These are phyloP conservation scores for Astropecten irregularis DNA, from an alignment of 53 echinoderm and acorn worm genomes.

Conservation along the genomic window DNA sequence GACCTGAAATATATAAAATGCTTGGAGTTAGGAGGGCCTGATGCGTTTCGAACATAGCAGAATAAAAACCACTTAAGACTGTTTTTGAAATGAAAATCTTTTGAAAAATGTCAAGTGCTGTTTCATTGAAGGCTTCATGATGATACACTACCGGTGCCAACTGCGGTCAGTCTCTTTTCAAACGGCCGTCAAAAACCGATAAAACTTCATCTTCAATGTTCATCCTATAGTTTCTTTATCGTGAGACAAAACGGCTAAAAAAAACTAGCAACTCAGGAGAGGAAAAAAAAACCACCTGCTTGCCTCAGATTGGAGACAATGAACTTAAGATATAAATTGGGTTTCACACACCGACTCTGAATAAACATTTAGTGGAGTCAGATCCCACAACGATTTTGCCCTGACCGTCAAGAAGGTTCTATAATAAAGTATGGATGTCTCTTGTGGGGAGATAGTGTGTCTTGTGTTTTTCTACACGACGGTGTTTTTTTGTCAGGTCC, in stretches of 20 bases:
- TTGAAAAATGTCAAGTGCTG: too few species aligned
- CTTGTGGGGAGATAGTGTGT: neutral
- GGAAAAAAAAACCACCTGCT: conserved; percentile 38
- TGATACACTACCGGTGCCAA: too few species aligned
- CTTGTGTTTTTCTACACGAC: neutral
- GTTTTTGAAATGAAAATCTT: too few species aligned
- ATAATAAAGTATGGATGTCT: too few species aligned
- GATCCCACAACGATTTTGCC: neutral
- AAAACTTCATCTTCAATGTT: neutral
- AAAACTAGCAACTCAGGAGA: too few species aligned
- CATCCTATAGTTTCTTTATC: too few species aligned
- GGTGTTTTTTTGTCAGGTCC: conserved; percentile 11
- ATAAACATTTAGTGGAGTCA: conserved; percentile 58
- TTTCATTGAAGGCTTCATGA: too few species aligned
- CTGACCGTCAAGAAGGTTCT: neutral
- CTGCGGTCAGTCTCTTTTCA: conserved; percentile 3
- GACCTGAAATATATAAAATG: too few species aligned
- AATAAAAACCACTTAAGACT: too few species aligned
- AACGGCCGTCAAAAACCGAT: neutral
- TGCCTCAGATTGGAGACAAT: conserved; percentile 22
- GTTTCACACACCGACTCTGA: conserved; percentile 40
- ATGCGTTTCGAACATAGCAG: too few species aligned
- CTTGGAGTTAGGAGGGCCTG: too few species aligned
- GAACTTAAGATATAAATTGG: conserved; percentile 44
- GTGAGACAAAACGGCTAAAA: too few species aligned